phyloP scores from a whole-genome alignment of 2,888 invertebrate genomes.

The Tipula helvola region DNA sequence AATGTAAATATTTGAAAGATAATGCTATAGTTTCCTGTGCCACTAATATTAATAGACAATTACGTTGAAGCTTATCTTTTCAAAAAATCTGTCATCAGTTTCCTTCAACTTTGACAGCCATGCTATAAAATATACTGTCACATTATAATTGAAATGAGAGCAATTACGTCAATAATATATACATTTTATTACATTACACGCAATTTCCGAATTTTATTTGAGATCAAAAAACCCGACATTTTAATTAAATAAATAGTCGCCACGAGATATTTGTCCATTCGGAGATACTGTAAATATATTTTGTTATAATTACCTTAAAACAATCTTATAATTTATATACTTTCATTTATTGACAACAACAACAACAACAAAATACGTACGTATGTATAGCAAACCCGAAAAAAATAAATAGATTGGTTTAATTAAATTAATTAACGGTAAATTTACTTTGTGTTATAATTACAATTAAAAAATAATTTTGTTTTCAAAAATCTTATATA shows the following conservation, averaged over 20 bases:
- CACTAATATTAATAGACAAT: no score
- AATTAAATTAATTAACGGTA: slow-evolving; percentile 4
- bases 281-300: not conserved
- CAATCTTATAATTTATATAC: not conserved
- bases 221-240: slow-evolving; percentile 4
- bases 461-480: not conserved
- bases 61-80: not conserved
- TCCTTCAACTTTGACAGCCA: not conserved
- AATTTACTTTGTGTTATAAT: not conserved
- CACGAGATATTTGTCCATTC: not conserved
- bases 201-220: not conserved
- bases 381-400: not conserved
- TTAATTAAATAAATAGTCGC: not conserved
- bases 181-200: not conserved
- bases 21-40: no score
- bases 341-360: not conserved
- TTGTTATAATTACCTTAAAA: not conserved
- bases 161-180: not conserved
- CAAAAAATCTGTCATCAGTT: not conserved
- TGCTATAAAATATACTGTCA: not conserved
- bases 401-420: slow-evolving; percentile 4
- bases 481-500: not conserved
- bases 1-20: no score
- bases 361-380: not conserved
- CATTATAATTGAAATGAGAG: not conserved